Evolutionary conservation across 2,113 vertebrate species (phyloP).

Genomic region (Peromyscus maniculatus): DNA sequence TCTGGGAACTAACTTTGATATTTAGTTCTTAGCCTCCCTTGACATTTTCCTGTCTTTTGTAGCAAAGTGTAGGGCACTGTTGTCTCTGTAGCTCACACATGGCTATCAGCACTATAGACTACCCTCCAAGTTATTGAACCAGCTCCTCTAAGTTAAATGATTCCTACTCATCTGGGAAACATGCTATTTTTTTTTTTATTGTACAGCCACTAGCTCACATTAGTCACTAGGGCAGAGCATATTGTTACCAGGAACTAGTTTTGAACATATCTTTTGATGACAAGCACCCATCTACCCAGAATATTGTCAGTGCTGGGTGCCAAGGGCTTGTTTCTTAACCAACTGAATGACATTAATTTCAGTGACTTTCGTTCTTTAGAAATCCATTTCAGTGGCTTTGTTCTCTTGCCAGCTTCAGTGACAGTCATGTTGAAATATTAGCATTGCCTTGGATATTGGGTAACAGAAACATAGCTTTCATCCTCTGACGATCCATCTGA

Average conservation of each 20-base stretch:
- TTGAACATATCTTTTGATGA: background rate
- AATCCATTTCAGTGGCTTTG: slow-evolving; percentile 22
- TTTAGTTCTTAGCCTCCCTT: background rate
- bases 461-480: slow-evolving; percentile 43
- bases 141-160: background rate
- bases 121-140: background rate
- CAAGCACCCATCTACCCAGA: background rate
- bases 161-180: background rate
- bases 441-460: background rate
- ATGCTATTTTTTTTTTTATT: background rate
- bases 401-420: slow-evolving; percentile 2
- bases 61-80: background rate
- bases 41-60: background rate
- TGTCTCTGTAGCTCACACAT: background rate
- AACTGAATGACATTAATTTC: background rate
- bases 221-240: background rate
- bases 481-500: slow-evolving; percentile 32
- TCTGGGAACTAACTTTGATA: background rate
- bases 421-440: slow-evolving; percentile 53
- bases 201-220: background rate
- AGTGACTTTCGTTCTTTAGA: slow-evolving; percentile 28
- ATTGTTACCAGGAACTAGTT: slow-evolving; percentile 14
- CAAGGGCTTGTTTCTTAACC: background rate
- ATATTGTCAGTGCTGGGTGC: background rate
- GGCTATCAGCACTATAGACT: background rate